These are phyloP conservation scores for Cryptus armator DNA, from an alignment of 2,888 invertebrate genomes.

Conservation along the genomic window DNA sequence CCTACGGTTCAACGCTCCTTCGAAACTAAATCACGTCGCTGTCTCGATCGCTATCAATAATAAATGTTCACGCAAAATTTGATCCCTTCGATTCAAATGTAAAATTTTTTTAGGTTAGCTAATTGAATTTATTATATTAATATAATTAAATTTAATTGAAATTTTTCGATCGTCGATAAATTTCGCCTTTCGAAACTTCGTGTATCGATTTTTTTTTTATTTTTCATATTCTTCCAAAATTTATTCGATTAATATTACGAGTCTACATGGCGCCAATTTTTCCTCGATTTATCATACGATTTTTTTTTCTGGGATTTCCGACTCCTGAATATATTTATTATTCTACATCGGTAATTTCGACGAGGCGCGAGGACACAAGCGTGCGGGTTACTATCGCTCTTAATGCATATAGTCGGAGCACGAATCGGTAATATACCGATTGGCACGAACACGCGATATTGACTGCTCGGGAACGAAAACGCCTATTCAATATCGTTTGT, in stretches of 20 bases:
- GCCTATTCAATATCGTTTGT: no score
- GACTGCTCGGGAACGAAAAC: neutral
- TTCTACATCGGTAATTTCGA: neutral
- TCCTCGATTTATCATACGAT: neutral
- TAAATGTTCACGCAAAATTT: neutral
- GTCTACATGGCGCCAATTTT: neutral
- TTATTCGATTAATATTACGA: neutral
- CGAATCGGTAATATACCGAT: constrained; percentile 1
- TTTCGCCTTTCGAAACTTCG: no score
- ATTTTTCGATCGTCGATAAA: neutral
- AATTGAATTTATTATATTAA: neutral
- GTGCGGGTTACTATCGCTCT: constrained; percentile 18
- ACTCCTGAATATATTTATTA: neutral
- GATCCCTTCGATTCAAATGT: neutral
- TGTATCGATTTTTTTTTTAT: no score
- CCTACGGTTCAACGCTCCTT: constrained; percentile 74
- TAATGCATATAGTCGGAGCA: neutral
- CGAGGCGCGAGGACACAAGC: neutral
- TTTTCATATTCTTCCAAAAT: neutral
- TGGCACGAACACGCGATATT: neutral
- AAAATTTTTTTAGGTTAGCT: neutral
- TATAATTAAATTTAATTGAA: neutral
- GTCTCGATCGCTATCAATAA: neutral
- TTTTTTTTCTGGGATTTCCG: neutral
- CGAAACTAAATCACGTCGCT: neutral